Conservation (phyloP, 1,140 invertebrate genomes). For the Acyrthosiphon pisum region DNA sequence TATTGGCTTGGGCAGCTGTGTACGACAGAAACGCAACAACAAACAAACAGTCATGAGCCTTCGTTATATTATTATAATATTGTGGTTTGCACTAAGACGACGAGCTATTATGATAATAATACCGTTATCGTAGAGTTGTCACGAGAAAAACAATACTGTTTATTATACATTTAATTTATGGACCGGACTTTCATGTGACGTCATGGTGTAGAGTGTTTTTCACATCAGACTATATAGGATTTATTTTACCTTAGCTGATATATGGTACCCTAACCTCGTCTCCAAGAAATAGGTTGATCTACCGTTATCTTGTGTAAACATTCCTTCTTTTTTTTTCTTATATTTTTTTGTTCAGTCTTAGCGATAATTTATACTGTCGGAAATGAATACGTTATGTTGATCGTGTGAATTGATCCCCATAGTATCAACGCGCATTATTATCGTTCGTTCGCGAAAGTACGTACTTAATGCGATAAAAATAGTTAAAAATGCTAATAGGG, state of each 20-base stretch:
- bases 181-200: not conserved
- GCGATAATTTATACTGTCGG: not conserved
- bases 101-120: not conserved
- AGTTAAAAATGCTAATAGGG: not conserved
- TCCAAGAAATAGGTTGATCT: not conserved
- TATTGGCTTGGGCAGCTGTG: slow-evolving; percentile 83
- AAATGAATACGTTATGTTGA: not conserved
- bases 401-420: not conserved
- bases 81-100: not conserved
- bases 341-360: not conserved
- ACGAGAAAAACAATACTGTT: not conserved
- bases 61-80: not conserved
- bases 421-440: not conserved
- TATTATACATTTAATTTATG: not conserved
- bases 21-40: not conserved
- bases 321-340: not conserved
- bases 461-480: not conserved
- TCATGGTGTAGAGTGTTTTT: not conserved
- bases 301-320: not conserved
- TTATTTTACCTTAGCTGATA: not conserved
- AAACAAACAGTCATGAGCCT: not conserved
- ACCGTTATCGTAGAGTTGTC: not conserved
- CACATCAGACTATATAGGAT: not conserved
- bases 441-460: not conserved
- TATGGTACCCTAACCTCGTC: not conserved